Evolutionary conservation across 2,888 invertebrate genomes (phyloP).

Genomic region (Melangyna quadrimaculata): DNA sequence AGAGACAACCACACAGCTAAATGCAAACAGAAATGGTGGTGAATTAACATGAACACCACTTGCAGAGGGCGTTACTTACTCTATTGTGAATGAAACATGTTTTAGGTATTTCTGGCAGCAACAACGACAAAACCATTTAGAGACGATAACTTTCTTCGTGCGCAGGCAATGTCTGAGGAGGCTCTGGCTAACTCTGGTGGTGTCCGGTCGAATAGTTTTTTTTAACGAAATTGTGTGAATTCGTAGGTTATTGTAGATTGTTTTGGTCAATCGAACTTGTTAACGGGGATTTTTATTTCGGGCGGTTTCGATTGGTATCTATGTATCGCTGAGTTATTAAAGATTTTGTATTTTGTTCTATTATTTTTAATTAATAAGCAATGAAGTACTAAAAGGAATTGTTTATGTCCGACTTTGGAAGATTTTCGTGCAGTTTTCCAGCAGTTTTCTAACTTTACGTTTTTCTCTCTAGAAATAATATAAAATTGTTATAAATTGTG

Average conservation of each 20-base stretch:
- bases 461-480: neutral
- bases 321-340: neutral
- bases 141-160: constrained; percentile 65
- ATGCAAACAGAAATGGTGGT: constrained; percentile 53
- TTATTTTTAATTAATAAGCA: neutral
- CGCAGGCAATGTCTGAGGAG: constrained; percentile 65
- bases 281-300: constrained; percentile 7
- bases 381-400: neutral
- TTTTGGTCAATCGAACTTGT: constrained; percentile 9
- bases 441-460: neutral
- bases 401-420: neutral
- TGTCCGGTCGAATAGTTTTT: constrained; percentile 60
- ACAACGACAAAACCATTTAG: constrained; percentile 52
- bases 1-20: constrained; percentile 25
- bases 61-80: constrained; percentile 51
- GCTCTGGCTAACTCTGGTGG: constrained; percentile 52
- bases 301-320: neutral
- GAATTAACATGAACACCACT: constrained; percentile 34
- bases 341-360: neutral
- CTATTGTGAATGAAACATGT: constrained; percentile 56
- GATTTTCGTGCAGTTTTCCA: constrained; percentile 29
- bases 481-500: neutral
- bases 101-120: constrained; percentile 44
- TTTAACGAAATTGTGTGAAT: neutral
- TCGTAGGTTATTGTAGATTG: constrained; percentile 27